phyloP scores from a whole-genome alignment of 2,888 invertebrate species.

The Teleogryllus oceanicus region DNA sequence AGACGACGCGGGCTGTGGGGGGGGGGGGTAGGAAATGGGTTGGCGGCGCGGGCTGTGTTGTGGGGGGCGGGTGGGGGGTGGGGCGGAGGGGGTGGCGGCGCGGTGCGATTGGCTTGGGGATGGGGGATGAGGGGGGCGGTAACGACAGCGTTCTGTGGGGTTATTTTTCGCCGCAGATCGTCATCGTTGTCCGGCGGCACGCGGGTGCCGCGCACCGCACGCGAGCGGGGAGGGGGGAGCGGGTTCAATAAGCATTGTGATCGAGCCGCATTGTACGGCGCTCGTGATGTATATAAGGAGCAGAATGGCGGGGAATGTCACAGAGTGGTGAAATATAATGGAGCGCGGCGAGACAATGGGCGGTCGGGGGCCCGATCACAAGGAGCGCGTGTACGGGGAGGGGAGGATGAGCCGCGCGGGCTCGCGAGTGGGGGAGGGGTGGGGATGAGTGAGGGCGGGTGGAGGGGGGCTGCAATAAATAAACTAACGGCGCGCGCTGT shows the following conservation, averaged over 20 bases:
- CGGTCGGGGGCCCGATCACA: neutral
- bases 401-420: neutral
- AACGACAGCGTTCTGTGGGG: too few relatives aligned
- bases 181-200: neutral
- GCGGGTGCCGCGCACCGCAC: neutral
- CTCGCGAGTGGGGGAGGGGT: neutral
- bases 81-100: too few relatives aligned
- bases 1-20: too few relatives aligned
- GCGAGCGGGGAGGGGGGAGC: too few relatives aligned
- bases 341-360: neutral
- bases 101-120: too few relatives aligned
- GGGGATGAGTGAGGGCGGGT: neutral
- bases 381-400: neutral
- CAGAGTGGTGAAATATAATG: neutral
- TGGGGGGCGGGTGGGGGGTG: too few relatives aligned
- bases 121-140: too few relatives aligned
- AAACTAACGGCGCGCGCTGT: neutral
- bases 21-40: too few relatives aligned
- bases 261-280: neutral
- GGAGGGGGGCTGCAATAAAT: neutral
- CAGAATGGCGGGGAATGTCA: neutral
- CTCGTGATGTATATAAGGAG: conserved; percentile 6
- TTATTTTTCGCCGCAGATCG: neutral
- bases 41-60: too few relatives aligned
- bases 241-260: neutral